Conservation (phyloP, 2,888 invertebrate species). For the Apamea anceps region DNA sequence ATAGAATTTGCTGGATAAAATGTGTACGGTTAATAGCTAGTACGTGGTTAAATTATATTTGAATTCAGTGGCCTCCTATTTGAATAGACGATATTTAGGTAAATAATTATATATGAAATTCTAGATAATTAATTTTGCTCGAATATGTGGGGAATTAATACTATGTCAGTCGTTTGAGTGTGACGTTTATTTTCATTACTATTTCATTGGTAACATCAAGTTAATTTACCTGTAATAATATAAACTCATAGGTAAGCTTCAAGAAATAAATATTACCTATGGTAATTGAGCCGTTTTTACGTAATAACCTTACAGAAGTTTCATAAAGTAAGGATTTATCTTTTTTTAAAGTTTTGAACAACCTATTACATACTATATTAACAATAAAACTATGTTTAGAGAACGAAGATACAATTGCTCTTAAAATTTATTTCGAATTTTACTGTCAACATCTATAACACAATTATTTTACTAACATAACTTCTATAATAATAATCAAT, state of each 20-base stretch:
- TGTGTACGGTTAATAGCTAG: slow-evolving; percentile 21
- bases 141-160: background rate
- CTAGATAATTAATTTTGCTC: slow-evolving; percentile 1
- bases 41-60: slow-evolving; percentile 12
- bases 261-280: background rate
- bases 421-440: background rate
- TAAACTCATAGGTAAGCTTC: background rate
- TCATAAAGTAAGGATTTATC: fast-evolving
- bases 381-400: background rate
- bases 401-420: background rate
- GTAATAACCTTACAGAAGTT: background rate
- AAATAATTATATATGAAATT: background rate
- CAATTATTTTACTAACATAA: background rate
- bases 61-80: slow-evolving; percentile 9
- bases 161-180: background rate
- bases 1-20: slow-evolving; percentile 29
- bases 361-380: background rate
- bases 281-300: background rate
- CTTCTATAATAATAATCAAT: background rate
- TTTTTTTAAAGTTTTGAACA: background rate
- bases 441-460: no score
- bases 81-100: background rate
- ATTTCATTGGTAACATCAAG: background rate
- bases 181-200: background rate
- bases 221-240: background rate